Conservation (phyloP, 2,113 vertebrate species). For the Stictonetta naevosa region DNA sequence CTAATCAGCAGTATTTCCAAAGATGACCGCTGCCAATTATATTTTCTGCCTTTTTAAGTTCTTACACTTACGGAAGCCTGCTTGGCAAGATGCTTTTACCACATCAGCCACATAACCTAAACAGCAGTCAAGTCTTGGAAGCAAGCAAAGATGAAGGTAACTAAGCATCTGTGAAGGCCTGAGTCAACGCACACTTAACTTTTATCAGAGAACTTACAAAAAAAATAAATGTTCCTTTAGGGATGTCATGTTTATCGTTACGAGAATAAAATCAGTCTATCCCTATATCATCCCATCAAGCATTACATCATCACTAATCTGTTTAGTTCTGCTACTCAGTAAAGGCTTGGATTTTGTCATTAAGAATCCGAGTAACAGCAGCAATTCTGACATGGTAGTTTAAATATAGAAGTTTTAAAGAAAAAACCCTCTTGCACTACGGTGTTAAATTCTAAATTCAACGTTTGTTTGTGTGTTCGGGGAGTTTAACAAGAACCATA, state of each 20-base stretch:
- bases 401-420: not conserved
- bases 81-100: not conserved
- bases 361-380: not conserved
- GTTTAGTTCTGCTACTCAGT: not conserved
- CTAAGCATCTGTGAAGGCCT: not conserved
- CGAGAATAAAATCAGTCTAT: not conserved
- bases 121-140: not conserved
- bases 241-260: not conserved
- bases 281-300: not conserved
- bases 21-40: not conserved
- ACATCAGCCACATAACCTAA: not conserved
- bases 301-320: not conserved
- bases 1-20: not conserved
- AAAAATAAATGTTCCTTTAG: not conserved
- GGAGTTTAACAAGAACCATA: not conserved
- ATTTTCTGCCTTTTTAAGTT: not conserved
- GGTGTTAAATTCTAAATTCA: not conserved
- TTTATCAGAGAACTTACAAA: not conserved
- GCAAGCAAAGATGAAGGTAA: not conserved
- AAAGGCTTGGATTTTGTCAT: not conserved
- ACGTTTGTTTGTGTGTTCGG: not conserved
- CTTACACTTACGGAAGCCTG: not conserved
- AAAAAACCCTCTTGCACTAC: not conserved
- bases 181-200: not conserved
- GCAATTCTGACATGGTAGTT: not conserved